phyloP scores from a whole-genome alignment of 2,888 invertebrate species.

The Diaperis boleti region DNA sequence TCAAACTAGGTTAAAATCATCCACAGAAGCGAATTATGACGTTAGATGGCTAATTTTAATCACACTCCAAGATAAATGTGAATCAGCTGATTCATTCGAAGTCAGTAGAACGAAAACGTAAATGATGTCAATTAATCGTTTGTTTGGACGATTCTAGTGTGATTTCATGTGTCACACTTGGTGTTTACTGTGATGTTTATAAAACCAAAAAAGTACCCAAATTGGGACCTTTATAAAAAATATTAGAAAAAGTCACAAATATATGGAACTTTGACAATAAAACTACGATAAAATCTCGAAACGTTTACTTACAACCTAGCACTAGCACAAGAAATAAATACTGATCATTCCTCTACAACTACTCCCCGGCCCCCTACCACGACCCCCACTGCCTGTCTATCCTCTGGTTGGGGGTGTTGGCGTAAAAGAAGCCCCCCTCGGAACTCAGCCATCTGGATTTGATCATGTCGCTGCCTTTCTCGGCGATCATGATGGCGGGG shows the following conservation, averaged over 20 bases:
- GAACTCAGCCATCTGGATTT: slow-evolving; percentile 72
- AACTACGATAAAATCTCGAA: too few species aligned
- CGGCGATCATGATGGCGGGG: slow-evolving; percentile 77
- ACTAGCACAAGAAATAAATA: slow-evolving; percentile 19
- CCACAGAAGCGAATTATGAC: too few species aligned
- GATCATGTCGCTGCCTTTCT: slow-evolving; percentile 76
- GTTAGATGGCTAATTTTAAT: too few species aligned
- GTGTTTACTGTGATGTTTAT: too few species aligned
- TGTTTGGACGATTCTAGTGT: too few species aligned
- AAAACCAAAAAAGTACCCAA: too few species aligned
- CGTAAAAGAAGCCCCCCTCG: slow-evolving; percentile 62
- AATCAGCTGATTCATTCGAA: not conserved
- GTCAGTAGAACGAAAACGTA: not conserved
- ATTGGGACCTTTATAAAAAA: too few species aligned
- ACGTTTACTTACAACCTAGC: not conserved
- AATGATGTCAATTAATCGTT: too few species aligned
- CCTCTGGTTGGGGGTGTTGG: slow-evolving; percentile 57
- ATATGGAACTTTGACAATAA: too few species aligned
- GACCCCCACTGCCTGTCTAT: slow-evolving; percentile 61
- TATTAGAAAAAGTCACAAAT: too few species aligned
- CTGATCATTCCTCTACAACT: slow-evolving; percentile 13
- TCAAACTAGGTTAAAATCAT: too few species aligned
- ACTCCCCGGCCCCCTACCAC: slow-evolving; percentile 16
- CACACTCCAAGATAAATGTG: not conserved
- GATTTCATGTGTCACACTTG: too few species aligned